Evolutionary conservation across 2,888 invertebrate species (phyloP), one percentile per base, ranked within the genome.

Genomic region (Microplitis deprimator): DNA sequence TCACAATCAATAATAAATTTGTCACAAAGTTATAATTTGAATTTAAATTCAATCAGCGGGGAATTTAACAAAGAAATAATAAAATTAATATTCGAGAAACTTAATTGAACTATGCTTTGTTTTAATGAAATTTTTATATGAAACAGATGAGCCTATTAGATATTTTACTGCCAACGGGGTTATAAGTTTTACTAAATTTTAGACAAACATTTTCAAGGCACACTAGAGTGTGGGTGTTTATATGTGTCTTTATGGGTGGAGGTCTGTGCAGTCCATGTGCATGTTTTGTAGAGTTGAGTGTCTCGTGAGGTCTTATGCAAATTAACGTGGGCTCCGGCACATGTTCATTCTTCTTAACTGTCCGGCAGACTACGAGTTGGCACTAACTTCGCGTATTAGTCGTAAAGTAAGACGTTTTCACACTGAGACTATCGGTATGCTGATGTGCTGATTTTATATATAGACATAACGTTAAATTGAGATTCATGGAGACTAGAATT

Each of bases 251-350:
- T 20, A 20, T 20, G 20, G 20, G 20, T 20, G 20, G 20, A 20
- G 20, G 1, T 8, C 38, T 20, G 13, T 50, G 20, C 1, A 8
- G 39, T 50, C 59, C 38, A 16, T 16, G 69, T 20, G 20, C 20
- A 50, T 38, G 59, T 71, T 71, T 10, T 60, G 16, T 5, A 38
- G 59, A 61, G 41, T 50, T 6, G 77, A 79, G 77, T 79, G 75
- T 77, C 77, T 81, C 81, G 79, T 81, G 83, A 84, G 81, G 82
- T 82, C 77, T 80, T 82, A 84, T 84, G 84, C 84, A 84, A 84
- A 84, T 84, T 73, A 29, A 73, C 73, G 77, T 75, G 80, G 78
- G 62, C 77, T 13, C 50, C 50, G 50, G 80, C 81, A 82, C 82
- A 82, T 82, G 81, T 78, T 81, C 81, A 79, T 79, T 79, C 73